Conservation (phyloP, 2,888 invertebrate genomes). For the Physocephala rufipes region DNA sequence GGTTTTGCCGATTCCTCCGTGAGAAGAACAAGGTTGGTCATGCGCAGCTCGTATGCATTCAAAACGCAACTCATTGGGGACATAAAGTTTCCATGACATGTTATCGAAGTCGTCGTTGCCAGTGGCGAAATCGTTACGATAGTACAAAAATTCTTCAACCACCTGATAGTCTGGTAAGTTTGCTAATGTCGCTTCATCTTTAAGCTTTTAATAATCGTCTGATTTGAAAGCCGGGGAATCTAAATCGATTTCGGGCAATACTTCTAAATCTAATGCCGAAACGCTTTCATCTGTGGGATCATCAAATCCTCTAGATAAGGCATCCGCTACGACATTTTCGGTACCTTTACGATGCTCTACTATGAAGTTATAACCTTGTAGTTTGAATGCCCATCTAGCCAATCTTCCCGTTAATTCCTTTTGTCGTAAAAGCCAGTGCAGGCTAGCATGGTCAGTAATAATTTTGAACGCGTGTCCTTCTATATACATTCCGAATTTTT, state of each 20-base stretch:
- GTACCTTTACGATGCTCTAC: conserved; percentile 23
- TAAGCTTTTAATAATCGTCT: neutral
- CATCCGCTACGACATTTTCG: conserved; percentile 19
- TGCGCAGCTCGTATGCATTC: conserved; percentile 1
- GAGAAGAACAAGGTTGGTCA: conserved; percentile 9
- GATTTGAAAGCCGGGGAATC: conserved; percentile 10
- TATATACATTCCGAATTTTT: neutral
- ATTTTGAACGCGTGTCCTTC: neutral
- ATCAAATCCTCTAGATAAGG: conserved; percentile 2
- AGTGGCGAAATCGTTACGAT: neutral
- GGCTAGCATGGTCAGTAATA: neutral
- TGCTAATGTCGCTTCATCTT: neutral
- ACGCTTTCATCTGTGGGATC: neutral
- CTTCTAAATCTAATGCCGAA: neutral
- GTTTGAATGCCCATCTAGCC: conserved; percentile 10
- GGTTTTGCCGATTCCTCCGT: conserved; percentile 11
- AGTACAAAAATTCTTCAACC: neutral
- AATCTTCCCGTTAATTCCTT: neutral
- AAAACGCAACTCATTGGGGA: conserved; percentile 4
- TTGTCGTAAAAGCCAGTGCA: conserved; percentile 5
- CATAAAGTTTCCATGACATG: conserved; percentile 63
- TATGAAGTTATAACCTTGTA: neutral
- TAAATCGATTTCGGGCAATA: conserved; percentile 6
- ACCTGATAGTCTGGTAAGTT: neutral
- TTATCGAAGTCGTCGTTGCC: neutral